Conservation (phyloP, 2,797 vertebrate genomes). For the Sebastes ruberrimus region DNA sequence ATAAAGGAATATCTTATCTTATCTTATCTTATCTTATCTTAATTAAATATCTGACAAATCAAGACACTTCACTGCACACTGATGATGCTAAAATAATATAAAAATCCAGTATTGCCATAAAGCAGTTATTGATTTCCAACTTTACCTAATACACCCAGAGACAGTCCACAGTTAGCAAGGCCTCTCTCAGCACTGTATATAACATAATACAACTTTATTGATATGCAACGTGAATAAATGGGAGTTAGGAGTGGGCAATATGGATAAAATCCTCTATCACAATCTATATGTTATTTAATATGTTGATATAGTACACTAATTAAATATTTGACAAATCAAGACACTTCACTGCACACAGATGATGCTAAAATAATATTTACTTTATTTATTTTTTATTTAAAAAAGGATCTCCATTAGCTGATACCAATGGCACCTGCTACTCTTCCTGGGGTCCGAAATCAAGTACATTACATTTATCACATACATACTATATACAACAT, state of each 20-base stretch:
- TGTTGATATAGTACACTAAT: too few relatives aligned
- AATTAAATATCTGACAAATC: not conserved
- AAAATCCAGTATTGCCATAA: not conserved
- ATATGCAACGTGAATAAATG: not conserved
- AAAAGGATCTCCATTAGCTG: too few relatives aligned
- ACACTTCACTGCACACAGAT: fast-evolving
- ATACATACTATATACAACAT: too few relatives aligned
- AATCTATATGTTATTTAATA: not conserved
- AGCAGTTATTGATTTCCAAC: not conserved
- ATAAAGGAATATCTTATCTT: too few relatives aligned
- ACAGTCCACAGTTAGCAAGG: not conserved
- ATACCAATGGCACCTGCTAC: too few relatives aligned
- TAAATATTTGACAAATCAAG: not conserved
- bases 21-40: too few relatives aligned
- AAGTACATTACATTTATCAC: too few relatives aligned
- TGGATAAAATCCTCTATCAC: not conserved
- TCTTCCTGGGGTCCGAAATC: too few relatives aligned
- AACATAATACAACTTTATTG: not conserved
- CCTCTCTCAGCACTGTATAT: not conserved
- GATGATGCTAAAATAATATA: not conserved
- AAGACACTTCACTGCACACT: not conserved
- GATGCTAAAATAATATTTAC: not conserved
- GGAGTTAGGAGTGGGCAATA: not conserved
- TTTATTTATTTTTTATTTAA: too few relatives aligned
- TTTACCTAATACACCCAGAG: not conserved